Evolutionary conservation across 2,113 vertebrate species (phyloP).

Genomic region (Lota lota): DNA sequence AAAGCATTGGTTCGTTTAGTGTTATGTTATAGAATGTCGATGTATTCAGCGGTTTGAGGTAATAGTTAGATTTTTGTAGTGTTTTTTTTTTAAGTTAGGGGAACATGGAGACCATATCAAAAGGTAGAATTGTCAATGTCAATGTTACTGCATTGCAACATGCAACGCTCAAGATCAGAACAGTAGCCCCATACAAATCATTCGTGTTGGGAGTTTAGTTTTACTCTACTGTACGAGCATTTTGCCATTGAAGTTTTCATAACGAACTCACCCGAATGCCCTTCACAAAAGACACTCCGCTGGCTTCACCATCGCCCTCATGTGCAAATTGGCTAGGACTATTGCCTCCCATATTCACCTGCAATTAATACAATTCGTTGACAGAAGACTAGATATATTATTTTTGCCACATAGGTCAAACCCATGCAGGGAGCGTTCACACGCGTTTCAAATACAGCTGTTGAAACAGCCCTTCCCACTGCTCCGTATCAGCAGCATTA

Average conservation of each 20-base stretch:
- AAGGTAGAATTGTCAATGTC: no score
- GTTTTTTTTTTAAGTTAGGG: no score
- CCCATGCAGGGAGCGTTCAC: background rate
- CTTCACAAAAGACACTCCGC: constrained; percentile 63
- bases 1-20: no score
- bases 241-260: background rate
- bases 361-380: no score
- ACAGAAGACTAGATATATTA: background rate
- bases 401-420: constrained; percentile 16
- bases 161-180: no score
- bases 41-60: no score
- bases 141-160: no score
- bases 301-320: constrained; percentile 42
- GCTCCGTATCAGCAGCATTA: background rate
- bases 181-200: no score
- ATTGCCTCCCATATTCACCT: constrained; percentile 65
- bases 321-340: constrained; percentile 48
- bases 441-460: constrained; percentile 2
- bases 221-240: background rate
- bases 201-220: no score
- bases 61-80: no score
- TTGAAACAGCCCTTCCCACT: constrained; percentile 29
- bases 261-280: constrained; percentile 70
- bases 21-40: no score
- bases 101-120: no score